A percentile compares a stretch with the other conserved stretches of the same genome.
phyloP scores from a whole-genome alignment of 2,888 invertebrate species.

The Philhelius pedissequus region DNA sequence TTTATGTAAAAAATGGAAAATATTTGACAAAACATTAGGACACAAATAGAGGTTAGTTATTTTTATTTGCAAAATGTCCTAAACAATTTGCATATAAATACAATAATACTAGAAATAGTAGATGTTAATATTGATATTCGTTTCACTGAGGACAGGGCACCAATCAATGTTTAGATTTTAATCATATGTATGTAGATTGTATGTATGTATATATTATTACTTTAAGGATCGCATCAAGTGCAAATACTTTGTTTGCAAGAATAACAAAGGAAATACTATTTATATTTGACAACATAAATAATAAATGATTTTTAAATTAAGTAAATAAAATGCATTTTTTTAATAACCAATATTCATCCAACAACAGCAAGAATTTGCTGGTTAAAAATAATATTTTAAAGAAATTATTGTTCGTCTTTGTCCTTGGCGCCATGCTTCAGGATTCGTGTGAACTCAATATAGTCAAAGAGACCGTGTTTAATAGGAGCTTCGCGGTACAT shows the following conservation, averaged over 20 bases:
- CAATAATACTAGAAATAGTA: slow-evolving; percentile 54
- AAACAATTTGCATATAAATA: slow-evolving; percentile 34
- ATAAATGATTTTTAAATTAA: slow-evolving; percentile 57
- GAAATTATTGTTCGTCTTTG: slow-evolving; percentile 92
- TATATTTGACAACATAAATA: slow-evolving; percentile 47
- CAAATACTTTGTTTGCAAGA: slow-evolving; percentile 33
- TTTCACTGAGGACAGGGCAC: slow-evolving; percentile 23
- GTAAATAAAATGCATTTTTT: slow-evolving; percentile 59
- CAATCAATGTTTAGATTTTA: slow-evolving; percentile 13
- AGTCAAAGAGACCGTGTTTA: slow-evolving; percentile 94
- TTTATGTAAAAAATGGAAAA: slow-evolving; percentile 65
- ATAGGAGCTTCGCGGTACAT: slow-evolving; percentile 99
- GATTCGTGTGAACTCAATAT: slow-evolving; percentile 98
- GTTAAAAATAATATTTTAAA: slow-evolving; percentile 22
- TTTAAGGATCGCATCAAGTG: slow-evolving; percentile 16
- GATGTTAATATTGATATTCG: slow-evolving; percentile 44
- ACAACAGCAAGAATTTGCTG: slow-evolving; percentile 59
- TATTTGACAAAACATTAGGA: slow-evolving; percentile 65
- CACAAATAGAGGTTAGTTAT: slow-evolving; percentile 53
- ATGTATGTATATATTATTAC: slow-evolving; percentile 9
- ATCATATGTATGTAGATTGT: not conserved
- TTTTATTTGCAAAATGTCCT: slow-evolving; percentile 35
- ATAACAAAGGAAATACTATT: slow-evolving; percentile 25
- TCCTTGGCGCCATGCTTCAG: slow-evolving; percentile 99
- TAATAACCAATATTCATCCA: slow-evolving; percentile 63